A percentile compares a stretch with the other conserved stretches of the same genome.
These are phyloP conservation scores for Saguinus midas DNA, from an alignment of 2,113 vertebrate genomes.

Conservation along the genomic window DNA sequence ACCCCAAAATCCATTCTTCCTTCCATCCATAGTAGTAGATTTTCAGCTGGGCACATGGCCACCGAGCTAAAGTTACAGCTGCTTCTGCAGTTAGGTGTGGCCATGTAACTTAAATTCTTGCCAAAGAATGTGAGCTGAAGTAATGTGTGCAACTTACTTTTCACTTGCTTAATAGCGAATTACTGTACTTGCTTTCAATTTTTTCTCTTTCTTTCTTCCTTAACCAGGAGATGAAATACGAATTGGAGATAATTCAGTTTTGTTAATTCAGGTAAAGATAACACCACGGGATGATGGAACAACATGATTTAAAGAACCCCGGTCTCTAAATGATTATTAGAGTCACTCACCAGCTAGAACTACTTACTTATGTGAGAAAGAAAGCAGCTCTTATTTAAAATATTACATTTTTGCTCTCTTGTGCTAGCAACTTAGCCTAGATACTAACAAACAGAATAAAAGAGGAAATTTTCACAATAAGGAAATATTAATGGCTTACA, in stretches of 20 bases:
- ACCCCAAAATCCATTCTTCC: background rate
- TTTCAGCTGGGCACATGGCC: background rate
- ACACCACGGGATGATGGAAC: background rate
- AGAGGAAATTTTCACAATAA: background rate
- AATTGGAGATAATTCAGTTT: background rate
- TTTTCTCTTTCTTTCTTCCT: background rate
- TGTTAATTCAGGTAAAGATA: conserved; percentile 8
- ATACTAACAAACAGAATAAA: conserved; percentile 12
- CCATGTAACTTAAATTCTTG: background rate
- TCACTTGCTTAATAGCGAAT: conserved; percentile 34
- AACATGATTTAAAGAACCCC: background rate
- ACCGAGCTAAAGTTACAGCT: background rate
- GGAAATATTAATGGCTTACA: background rate
- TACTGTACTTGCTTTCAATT: background rate
- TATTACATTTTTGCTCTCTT: background rate
- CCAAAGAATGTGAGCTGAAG: conserved; percentile 15
- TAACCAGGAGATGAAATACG: background rate
- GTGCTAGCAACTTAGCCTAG: background rate
- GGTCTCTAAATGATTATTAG: conserved; percentile 23
- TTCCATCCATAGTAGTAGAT: background rate
- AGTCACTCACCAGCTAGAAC: background rate
- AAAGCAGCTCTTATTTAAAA: conserved; percentile 5
- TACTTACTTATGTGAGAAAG: background rate
- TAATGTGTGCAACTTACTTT: background rate
- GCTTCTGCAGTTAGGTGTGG: conserved; percentile 4